phyloP scores from a whole-genome alignment of 2,113 vertebrate species.

The Sula dactylatra region DNA sequence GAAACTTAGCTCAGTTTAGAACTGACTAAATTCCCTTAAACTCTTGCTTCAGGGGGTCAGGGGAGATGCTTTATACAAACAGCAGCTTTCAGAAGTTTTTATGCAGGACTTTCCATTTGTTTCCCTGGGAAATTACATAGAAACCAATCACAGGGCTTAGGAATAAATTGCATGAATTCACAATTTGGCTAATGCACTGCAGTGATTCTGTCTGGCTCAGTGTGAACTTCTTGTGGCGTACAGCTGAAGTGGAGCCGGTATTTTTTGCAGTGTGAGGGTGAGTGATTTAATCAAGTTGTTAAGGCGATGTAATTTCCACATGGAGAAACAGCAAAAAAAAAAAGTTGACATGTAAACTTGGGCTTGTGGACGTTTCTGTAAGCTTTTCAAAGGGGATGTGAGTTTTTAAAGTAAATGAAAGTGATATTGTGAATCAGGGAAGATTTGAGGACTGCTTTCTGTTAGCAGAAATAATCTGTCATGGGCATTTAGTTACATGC shows the following conservation, averaged over 20 bases:
- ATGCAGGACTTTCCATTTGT: not conserved
- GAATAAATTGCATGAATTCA: not conserved
- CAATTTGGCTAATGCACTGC: not conserved
- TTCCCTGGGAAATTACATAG: not conserved
- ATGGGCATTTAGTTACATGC: not conserved
- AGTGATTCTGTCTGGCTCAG: not conserved
- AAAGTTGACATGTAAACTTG: not conserved
- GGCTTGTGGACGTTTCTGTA: not conserved
- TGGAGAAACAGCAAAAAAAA: not conserved
- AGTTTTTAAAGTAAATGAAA: not conserved
- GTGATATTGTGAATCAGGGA: not conserved
- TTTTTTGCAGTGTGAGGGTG: not conserved
- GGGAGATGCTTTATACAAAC: not conserved
- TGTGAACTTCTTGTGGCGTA: not conserved
- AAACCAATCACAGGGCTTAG: not conserved
- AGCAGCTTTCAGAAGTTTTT: not conserved
- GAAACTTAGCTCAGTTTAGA: not conserved
- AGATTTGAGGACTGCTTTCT: not conserved
- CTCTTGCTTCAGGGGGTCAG: not conserved
- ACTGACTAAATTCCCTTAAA: not conserved
- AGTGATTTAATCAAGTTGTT: not conserved
- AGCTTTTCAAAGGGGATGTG: not conserved
- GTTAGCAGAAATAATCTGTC: not conserved
- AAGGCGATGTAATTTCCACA: not conserved
- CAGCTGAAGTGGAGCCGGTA: not conserved